These are phyloP conservation scores for Saccostrea cuccullata DNA, from an alignment of 1,140 invertebrate species.

Conservation along the genomic window DNA sequence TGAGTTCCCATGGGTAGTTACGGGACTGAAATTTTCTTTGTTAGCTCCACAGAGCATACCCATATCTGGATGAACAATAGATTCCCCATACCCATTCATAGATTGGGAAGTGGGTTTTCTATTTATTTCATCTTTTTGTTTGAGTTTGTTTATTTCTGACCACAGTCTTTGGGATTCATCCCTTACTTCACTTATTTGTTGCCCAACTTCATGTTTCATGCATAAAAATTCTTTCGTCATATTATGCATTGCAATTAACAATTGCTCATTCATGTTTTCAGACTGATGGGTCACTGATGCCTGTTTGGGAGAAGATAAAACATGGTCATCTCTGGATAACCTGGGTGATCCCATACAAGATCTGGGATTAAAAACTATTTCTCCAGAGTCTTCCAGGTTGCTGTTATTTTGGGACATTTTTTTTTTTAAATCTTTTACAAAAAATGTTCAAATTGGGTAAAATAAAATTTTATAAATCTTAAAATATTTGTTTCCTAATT, in stretches of 20 bases:
- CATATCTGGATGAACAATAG: neutral
- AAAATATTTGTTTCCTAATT: too few relatives aligned
- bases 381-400: too few relatives aligned
- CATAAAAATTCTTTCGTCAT: neutral
- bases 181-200: neutral
- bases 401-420: too few relatives aligned
- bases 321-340: too few relatives aligned
- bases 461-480: too few relatives aligned
- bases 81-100: neutral
- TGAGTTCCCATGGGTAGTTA: neutral
- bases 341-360: too few relatives aligned
- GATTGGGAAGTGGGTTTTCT: neutral
- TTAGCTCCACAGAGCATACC: neutral
- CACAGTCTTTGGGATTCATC: neutral
- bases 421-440: too few relatives aligned
- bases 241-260: neutral
- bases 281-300: too few relatives aligned
- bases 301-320: too few relatives aligned
- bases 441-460: too few relatives aligned
- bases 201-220: neutral
- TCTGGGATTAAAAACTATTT: too few relatives aligned
- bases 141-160: too few relatives aligned
- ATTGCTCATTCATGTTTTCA: slow-evolving; percentile 7
- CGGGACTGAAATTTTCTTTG: neutral
- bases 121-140: neutral